Conservation (phyloP, 2,888 invertebrate species). For the Euproctis similis region DNA sequence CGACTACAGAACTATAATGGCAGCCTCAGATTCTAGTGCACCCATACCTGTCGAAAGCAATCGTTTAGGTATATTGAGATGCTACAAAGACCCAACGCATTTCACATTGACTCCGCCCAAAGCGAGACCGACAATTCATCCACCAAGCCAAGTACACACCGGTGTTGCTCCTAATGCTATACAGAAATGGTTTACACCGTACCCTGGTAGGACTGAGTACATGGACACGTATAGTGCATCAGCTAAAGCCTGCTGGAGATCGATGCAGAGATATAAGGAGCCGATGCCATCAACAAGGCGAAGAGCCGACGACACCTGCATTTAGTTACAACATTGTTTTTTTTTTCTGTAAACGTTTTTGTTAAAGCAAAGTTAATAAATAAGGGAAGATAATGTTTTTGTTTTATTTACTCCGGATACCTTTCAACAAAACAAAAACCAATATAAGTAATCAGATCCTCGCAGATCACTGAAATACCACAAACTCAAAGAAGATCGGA, state of each 20-base stretch:
- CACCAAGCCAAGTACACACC: constrained; percentile 52
- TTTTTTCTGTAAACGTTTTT: constrained; percentile 8
- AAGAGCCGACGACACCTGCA: constrained; percentile 73
- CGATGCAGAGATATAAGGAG: constrained; percentile 78
- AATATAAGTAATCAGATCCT: no score
- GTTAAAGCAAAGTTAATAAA: constrained; percentile 21
- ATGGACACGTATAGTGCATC: constrained; percentile 76
- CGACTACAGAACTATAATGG: constrained; percentile 74
- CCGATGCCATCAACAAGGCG: constrained; percentile 78
- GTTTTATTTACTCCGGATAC: neutral
- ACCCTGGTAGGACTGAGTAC: constrained; percentile 78
- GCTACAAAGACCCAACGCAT: constrained; percentile 78
- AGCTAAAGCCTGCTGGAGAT: constrained; percentile 76
- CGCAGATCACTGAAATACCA: no score
- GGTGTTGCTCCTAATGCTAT: constrained; percentile 65
- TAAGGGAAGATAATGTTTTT: constrained; percentile 42
- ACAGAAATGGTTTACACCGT: constrained; percentile 71
- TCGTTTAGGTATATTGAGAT: constrained; percentile 70
- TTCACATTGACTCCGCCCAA: constrained; percentile 71
- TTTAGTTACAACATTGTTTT: constrained; percentile 27
- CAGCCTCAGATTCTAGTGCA: constrained; percentile 76
- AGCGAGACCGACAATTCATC: constrained; percentile 73
- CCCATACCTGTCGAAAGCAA: constrained; percentile 76
- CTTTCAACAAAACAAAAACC: no score
- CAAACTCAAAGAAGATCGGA: no score